Evolutionary conservation across 2,113 vertebrate species (phyloP), one percentile per base, ranked within the genome.

Genomic region (Hippocampus zosterae): DNA sequence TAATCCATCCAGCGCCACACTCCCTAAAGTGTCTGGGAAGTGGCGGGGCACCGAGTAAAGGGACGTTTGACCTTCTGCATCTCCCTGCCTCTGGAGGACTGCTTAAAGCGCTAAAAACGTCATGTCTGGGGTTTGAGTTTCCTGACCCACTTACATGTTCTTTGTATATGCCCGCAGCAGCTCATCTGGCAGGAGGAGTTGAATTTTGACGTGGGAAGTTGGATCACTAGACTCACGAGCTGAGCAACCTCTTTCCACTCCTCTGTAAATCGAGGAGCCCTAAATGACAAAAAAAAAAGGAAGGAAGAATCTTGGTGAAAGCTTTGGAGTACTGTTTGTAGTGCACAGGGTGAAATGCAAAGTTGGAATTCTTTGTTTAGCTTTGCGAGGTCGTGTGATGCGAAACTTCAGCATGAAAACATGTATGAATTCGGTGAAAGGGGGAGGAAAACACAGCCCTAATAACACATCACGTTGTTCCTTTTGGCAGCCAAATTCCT

Each of bases 331-430:
- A 56, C 9, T 1, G 27, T 8, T 33, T 8, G 27, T n/a, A 40
- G 42, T 13, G 42, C 42, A 44, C 10, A 5, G 25, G 41, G 9
- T 41, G 29, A 62, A 25, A 50, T 16, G 44, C 56, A 55, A 57
- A 61, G 53, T 33, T 19, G 65, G 68, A 44, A 44, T 23, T 63
- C 79, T 74, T 68, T 55, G 61, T 70, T 78, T 65, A 3, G 41
- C 62, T 44, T 44, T 25, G 41, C 41, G 68, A 83, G 86, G 87
- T 88, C 80, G 72, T 89, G 85, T 86, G 90, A 53, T 86, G 80
- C 87, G 90, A 91, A 90, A 86, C 85, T 72, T 80, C 77, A 15
- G 41, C 87, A 73, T 83, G 83, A 87, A 90, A 90, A 88, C 86
- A 91, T 88, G 87, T 85, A 83, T 80, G 77, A 83, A 81, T 76